These are phyloP conservation scores for Pristionchus entomophagus DNA, from an alignment of 2,888 invertebrate genomes.

Conservation along the genomic window DNA sequence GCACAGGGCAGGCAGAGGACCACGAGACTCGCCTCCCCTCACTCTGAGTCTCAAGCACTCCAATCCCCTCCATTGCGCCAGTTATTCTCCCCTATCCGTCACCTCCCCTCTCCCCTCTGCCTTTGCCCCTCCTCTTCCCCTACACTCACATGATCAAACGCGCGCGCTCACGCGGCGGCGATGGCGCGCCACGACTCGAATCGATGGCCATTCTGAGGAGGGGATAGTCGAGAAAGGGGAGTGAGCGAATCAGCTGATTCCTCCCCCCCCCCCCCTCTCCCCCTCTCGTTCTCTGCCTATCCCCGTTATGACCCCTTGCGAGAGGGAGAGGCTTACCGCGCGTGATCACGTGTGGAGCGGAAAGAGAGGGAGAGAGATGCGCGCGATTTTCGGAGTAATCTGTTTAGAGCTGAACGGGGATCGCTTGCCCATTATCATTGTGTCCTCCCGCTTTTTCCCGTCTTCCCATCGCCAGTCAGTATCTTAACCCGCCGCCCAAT, in stretches of 20 bases:
- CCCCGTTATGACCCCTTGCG: background rate
- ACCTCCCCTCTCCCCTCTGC: constrained; percentile 40
- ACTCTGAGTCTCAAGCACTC: background rate
- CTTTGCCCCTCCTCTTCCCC: background rate
- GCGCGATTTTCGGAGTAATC: background rate
- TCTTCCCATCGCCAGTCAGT: background rate
- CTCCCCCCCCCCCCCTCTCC: background rate
- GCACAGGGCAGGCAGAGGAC: background rate
- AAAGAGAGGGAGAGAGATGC: background rate
- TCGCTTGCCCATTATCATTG: background rate
- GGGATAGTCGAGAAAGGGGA: background rate
- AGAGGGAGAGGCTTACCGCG: background rate
- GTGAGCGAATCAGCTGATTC: constrained; percentile 36
- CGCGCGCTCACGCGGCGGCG: constrained; percentile 14
- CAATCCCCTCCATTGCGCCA: background rate
- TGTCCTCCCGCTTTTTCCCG: background rate
- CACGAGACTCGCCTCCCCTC: constrained; percentile 37
- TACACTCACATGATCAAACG: constrained; percentile 45
- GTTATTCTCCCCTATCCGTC: background rate
- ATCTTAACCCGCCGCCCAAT: constrained; percentile 16
- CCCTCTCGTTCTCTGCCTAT: background rate
- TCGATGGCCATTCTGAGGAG: constrained; percentile 25
- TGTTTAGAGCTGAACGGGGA: background rate
- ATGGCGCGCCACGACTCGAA: background rate
- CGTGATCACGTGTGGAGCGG: constrained; percentile 4